These are phyloP conservation scores for Erythrolamprus reginae DNA, from an alignment of 2,113 vertebrate genomes.

Conservation along the genomic window DNA sequence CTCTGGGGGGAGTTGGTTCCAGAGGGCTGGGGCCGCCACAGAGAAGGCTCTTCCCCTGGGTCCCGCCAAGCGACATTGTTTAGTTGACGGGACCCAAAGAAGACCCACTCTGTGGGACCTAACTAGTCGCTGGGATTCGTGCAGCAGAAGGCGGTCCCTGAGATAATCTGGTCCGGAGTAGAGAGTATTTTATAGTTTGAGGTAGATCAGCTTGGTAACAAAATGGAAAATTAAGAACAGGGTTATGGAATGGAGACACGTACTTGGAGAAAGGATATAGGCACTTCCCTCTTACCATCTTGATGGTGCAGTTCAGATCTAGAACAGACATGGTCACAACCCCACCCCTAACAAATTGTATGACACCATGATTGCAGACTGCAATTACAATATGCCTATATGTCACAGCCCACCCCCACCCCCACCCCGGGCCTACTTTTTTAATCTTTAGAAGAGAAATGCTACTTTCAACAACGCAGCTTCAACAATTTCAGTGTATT, in stretches of 20 bases:
- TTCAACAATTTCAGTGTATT: background rate
- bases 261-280: background rate
- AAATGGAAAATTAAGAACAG: background rate
- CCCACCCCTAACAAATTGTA: background rate
- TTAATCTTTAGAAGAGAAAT: background rate
- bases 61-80: too few species aligned
- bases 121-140: too few species aligned
- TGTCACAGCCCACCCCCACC: background rate
- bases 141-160: too few species aligned
- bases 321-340: background rate
- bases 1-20: too few species aligned
- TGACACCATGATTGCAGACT: background rate
- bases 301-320: background rate
- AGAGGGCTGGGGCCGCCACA: too few species aligned
- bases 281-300: background rate
- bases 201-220: background rate
- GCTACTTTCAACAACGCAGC: background rate
- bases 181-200: background rate
- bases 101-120: too few species aligned
- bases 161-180: too few species aligned
- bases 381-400: background rate
- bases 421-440: too few species aligned
- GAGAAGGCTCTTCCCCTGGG: too few species aligned
- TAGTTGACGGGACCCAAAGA: too few species aligned
- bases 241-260: background rate